Evolutionary conservation across 2,797 vertebrate genomes (phyloP), one percentile per base, ranked within the genome.

Genomic region (Chromis chromis): DNA sequence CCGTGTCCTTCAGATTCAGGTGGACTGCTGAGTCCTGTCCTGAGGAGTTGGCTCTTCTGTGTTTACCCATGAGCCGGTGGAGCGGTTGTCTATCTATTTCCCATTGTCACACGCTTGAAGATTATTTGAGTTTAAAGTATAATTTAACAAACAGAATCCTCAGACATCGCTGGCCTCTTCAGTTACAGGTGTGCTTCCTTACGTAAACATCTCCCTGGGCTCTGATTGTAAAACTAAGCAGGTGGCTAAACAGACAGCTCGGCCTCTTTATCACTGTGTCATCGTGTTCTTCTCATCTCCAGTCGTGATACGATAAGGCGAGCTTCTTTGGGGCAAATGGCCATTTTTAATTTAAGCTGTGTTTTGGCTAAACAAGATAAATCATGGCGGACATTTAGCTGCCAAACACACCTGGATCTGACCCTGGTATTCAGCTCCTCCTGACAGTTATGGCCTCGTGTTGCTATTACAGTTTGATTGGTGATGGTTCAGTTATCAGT

Each of bases 171-270:
- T 42, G 40, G 40, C 17, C 61, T 60, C 21, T 70, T 36, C 19
- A 66, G 36, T 55, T 77, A 56, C 60, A 83, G 72, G 60, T 81
- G 71, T 74, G 59, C 12, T 7, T 6, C 25, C 50, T 48, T 64
- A 40, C 11, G 61, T 31, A 66, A 84, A 81, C 61, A 84, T 27
- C 65, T 56, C n/a, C 24, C 28, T 24, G 44, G n/a, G 10, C 24
- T 62, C n/a, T 44, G 55, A 33, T 55, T 56, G 52, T 76, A 78
- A 80, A 84, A 76, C 44, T 25, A 66, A 79, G 27, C 78, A 85
- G 70, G 63, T 81, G 75, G 25, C 3, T 59, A 76, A 84, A 82
- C 76, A 50, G 33, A 36, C 42, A 52, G 19, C 13, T 1, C 1
- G 16, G 19, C 1, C 16, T 33, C 40, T 39, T 64, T 70, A 74